Evolutionary conservation across 2,113 vertebrate species (phyloP), one percentile per base, ranked within the genome.

Genomic region (Plecturocebus donacophilus): DNA sequence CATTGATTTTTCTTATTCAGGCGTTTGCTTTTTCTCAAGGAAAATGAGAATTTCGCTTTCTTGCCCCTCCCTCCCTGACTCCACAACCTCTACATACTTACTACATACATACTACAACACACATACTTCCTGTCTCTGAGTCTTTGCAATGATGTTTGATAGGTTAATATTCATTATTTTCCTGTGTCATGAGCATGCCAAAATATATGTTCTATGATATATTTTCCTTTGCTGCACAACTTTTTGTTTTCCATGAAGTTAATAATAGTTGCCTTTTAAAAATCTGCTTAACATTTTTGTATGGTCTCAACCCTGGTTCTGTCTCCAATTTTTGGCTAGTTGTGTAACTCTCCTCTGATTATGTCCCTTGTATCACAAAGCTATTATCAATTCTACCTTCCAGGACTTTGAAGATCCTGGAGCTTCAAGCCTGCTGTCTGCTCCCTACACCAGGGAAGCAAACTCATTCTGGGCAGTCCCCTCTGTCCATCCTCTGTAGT

Each of bases 391-490:
- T 58, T 54, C 80, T n/a, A n/a, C 70, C 32, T 73, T 54, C 1
- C 9, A 47, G 61, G 30, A 71, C 8, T 19, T 56, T 8, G 32
- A 61, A 87, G 87, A 27, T 49, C 23, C n/a, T 13, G 19, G 54
- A 19, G 32, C 0, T 58, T 40, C 54, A 14, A 17, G 10, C 20
- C 42, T 56, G 25, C 1, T 38, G 19, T 76, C 9, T 45, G 27
- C 6, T 66, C 13, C 70, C 1, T 45, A 42, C 0, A 12, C 35
- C 7, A 54, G n/a, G 49, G 49, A 13, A 30, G 0, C 20, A 4
- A 42, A 27, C 42, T 77, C 14, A 1, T 7, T 81, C 70, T 13
- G 0, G 5, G 35, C 16, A 35, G 30, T 21, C 14, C 5, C 10
- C 13, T 35, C 21, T 61, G 7, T 25, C 71, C 40, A 8, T 73